These are phyloP conservation scores for Brachionus asplanchnoidis DNA, from an alignment of 1,140 invertebrate species.

Conservation along the genomic window DNA sequence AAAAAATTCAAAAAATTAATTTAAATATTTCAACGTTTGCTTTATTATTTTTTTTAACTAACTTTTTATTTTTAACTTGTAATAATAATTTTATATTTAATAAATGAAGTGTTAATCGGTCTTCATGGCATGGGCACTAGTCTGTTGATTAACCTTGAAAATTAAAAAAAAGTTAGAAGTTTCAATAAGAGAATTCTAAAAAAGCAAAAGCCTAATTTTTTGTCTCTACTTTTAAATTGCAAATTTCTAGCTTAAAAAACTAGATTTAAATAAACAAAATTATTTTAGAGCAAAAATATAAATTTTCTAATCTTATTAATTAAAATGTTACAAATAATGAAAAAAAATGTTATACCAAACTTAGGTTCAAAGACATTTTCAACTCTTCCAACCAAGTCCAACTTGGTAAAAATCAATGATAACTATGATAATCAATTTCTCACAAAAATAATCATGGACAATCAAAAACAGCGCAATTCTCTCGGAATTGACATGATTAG, in stretches of 20 bases:
- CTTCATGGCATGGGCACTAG: too few species aligned
- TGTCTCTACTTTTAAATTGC: neutral
- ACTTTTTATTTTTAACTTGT: too few species aligned
- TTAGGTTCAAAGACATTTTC: neutral
- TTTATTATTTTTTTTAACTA: too few species aligned
- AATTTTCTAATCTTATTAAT: neutral
- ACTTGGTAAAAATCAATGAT: neutral
- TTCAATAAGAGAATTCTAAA: too few species aligned
- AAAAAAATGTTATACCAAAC: neutral
- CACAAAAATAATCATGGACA: constrained; percentile 25
- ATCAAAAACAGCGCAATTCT: constrained; percentile 29
- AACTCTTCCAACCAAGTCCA: neutral
- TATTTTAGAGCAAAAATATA: neutral
- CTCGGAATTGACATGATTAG: constrained; percentile 31
- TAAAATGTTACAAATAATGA: neutral
- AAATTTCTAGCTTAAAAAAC: neutral
- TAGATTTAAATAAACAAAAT: neutral
- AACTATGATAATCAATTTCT: neutral
- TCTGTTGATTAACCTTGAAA: too few species aligned
- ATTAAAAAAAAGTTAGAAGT: too few species aligned
- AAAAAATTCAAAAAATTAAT: too few species aligned
- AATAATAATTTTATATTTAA: too few species aligned
- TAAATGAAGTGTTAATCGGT: too few species aligned
- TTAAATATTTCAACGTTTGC: too few species aligned
- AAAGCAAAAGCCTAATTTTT: neutral